A percentile compares a stretch with the other conserved stretches of the same genome.
These are phyloP conservation scores for Pachymerium ferrugineum DNA, from an alignment of 2,888 invertebrate genomes.

Conservation along the genomic window DNA sequence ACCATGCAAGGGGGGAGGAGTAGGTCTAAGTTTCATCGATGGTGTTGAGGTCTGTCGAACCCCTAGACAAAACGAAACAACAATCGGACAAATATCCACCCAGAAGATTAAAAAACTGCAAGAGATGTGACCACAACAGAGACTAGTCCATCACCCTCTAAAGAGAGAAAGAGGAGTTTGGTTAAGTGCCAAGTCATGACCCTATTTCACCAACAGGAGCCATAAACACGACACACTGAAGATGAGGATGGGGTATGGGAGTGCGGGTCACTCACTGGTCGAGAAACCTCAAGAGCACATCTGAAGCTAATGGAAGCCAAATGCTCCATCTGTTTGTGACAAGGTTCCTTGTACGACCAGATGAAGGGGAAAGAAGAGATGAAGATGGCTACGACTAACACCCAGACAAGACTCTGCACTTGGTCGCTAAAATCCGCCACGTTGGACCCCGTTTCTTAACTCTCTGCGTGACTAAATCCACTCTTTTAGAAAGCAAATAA, in stretches of 20 bases:
- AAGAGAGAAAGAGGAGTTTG: constrained; percentile 23
- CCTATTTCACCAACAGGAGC: constrained; percentile 24
- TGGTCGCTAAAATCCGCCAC: too few relatives aligned
- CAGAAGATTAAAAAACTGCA: constrained; percentile 17
- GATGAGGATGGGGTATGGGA: constrained; percentile 7
- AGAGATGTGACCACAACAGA: constrained; percentile 7
- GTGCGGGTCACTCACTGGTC: constrained; percentile 16
- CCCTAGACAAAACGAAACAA: background rate
- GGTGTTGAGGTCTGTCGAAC: too few relatives aligned
- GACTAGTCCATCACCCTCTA: background rate
- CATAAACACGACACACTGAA: constrained; percentile 24
- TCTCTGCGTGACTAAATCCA: background rate
- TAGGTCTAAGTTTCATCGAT: too few relatives aligned
- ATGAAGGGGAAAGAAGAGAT: background rate
- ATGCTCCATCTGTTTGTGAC: constrained; percentile 27
- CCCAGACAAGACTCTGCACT: too few relatives aligned
- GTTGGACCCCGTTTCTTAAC: background rate
- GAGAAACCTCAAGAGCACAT: constrained; percentile 17
- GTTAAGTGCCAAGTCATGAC: constrained; percentile 27
- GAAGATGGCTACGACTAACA: background rate
- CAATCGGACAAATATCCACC: background rate
- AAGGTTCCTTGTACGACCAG: background rate
- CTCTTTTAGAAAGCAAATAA: constrained; percentile 1
- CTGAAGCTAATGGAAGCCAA: constrained; percentile 27
- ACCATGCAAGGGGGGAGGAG: too few relatives aligned